A percentile compares a stretch with the other conserved stretches of the same genome.
Conservation (phyloP, 2,113 vertebrate genomes). For the Menura novaehollandiae region DNA sequence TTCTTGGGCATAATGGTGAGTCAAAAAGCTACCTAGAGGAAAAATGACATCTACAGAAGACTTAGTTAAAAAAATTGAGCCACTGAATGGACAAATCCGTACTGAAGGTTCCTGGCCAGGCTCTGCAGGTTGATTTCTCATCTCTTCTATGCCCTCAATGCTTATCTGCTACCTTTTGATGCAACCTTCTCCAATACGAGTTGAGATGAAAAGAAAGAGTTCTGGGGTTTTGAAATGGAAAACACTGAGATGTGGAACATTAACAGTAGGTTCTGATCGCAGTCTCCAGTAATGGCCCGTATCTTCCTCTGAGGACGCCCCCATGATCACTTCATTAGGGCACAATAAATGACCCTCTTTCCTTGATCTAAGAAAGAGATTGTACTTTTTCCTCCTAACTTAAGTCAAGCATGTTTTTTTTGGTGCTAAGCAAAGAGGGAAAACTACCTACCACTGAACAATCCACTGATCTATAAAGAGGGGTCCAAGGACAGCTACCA, state of each 20-base stretch:
- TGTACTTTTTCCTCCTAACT: not conserved
- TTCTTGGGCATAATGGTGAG: not conserved
- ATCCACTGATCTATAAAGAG: not conserved
- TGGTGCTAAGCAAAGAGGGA: not conserved
- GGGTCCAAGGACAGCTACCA: not conserved
- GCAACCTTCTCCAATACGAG: not conserved
- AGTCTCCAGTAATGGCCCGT: not conserved
- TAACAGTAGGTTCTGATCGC: constrained; percentile 22
- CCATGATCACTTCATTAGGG: not conserved
- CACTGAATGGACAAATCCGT: not conserved
- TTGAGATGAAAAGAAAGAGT: constrained; percentile 7
- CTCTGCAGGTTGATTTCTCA: not conserved
- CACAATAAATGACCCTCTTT: not conserved
- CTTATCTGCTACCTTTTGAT: constrained; percentile 59
- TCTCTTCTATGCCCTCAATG: not conserved
- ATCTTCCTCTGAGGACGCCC: not conserved
- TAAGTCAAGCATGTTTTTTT: not conserved
- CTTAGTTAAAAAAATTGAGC: not conserved
- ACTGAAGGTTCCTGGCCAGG: not conserved
- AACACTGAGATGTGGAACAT: constrained; percentile 33
- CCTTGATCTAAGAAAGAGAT: not conserved
- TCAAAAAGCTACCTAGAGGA: not conserved
- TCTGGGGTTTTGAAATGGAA: constrained; percentile 45
- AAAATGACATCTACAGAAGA: not conserved
- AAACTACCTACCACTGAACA: not conserved